phyloP scores from a whole-genome alignment of 2,113 vertebrate species.

The Melanotaenia duboulayi region DNA sequence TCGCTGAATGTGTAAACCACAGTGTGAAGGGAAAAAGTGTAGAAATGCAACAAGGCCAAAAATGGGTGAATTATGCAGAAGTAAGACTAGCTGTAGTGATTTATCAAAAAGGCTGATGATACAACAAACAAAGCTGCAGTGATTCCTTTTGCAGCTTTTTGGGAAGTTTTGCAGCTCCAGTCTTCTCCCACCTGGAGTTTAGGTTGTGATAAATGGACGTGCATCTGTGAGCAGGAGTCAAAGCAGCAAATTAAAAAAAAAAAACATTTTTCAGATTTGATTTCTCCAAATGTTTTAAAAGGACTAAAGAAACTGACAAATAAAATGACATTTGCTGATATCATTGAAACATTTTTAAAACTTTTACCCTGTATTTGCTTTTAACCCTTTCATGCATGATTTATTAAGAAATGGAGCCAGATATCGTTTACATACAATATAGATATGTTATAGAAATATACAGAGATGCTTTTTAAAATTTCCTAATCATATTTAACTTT shows the following conservation, averaged over 20 bases:
- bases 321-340: too few species aligned
- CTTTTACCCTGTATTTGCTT: too few species aligned
- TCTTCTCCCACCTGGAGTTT: conserved; percentile 51
- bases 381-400: too few species aligned
- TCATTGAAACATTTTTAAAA: too few species aligned
- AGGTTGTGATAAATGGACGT: conserved; percentile 70
- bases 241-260: conserved; percentile 27
- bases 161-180: conserved; percentile 35
- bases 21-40: background rate
- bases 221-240: conserved; percentile 57
- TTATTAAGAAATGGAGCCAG: too few species aligned
- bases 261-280: background rate
- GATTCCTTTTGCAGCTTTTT: conserved; percentile 48
- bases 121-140: conserved; percentile 39
- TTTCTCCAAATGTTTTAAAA: too few species aligned
- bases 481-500: too few species aligned
- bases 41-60: conserved; percentile 39
- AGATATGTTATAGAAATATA: too few species aligned
- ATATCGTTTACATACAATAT: too few species aligned
- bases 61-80: conserved; percentile 16
- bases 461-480: too few species aligned
- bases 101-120: conserved; percentile 43
- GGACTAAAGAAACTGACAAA: too few species aligned
- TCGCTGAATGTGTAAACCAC: background rate
- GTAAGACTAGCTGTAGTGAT: conserved; percentile 41